phyloP scores from a whole-genome alignment of 2,113 vertebrate species.

The Ptilonorhynchus violaceus region DNA sequence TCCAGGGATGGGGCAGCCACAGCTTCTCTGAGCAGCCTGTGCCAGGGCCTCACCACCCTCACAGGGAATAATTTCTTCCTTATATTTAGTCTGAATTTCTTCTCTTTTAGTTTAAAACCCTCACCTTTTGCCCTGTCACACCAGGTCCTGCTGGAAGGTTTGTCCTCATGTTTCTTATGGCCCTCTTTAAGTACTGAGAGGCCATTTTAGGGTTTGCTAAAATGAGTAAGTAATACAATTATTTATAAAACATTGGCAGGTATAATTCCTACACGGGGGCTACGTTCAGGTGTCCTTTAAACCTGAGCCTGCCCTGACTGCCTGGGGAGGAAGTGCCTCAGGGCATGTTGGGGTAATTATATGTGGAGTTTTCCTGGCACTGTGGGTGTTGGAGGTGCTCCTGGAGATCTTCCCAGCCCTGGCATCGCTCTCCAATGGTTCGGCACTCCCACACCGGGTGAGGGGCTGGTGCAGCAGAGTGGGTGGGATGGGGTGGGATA shows the following conservation, averaged over 20 bases:
- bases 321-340: neutral
- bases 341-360: neutral
- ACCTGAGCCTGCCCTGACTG: neutral
- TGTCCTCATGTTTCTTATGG: neutral
- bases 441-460: neutral
- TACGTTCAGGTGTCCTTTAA: neutral
- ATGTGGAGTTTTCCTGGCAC: neutral
- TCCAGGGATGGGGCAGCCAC: neutral
- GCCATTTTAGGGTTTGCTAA: neutral
- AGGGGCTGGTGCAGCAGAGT: neutral
- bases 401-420: neutral
- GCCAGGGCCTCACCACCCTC: accelerated
- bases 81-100: neutral
- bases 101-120: neutral
- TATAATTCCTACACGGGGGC: accelerated
- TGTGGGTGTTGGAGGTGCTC: neutral
- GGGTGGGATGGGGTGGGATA: neutral
- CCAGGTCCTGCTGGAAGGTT: neutral
- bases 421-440: accelerated
- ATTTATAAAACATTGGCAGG: neutral
- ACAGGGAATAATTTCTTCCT: neutral
- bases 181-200: neutral
- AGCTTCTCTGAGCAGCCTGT: neutral
- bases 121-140: neutral
- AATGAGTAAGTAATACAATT: neutral